phyloP scores from a whole-genome alignment of 2,797 vertebrate genomes.

The Acanthurus leucopareius region DNA sequence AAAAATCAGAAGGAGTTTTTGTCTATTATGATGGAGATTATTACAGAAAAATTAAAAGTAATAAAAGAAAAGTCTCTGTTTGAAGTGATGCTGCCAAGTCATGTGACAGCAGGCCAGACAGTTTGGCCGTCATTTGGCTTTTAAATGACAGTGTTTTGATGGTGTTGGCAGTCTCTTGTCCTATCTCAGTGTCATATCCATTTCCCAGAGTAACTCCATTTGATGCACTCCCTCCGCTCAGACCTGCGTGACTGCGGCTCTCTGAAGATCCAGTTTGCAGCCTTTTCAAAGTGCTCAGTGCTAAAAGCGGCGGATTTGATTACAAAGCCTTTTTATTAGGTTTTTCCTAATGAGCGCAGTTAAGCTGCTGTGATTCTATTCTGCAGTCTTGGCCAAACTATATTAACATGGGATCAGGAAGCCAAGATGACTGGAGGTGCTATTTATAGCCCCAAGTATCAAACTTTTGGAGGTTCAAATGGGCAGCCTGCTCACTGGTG shows the following conservation, averaged over 20 bases:
- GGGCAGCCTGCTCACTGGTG: neutral
- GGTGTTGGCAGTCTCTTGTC: slow-evolving; percentile 49
- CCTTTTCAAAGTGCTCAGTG: slow-evolving; percentile 68
- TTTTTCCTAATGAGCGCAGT: slow-evolving; percentile 83
- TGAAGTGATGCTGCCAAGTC: slow-evolving; percentile 4
- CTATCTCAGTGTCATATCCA: slow-evolving; percentile 71
- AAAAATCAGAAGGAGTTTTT: no score
- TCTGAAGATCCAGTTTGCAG: slow-evolving; percentile 77
- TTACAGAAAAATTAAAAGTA: neutral
- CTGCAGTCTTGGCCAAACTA: slow-evolving; percentile 74
- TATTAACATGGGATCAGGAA: slow-evolving; percentile 73
- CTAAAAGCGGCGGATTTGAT: slow-evolving; percentile 85
- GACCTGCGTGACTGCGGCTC: slow-evolving; percentile 61
- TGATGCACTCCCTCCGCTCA: slow-evolving; percentile 73
- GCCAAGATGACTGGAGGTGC: slow-evolving; percentile 58
- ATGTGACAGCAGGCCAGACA: slow-evolving; percentile 46
- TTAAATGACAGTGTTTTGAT: slow-evolving; percentile 65
- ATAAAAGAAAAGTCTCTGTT: slow-evolving; percentile 1
- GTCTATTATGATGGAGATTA: neutral
- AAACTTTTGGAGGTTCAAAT: slow-evolving; percentile 38
- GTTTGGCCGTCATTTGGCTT: slow-evolving; percentile 50
- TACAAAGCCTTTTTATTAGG: slow-evolving; percentile 83
- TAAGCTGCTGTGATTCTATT: slow-evolving; percentile 73
- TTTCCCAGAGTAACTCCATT: slow-evolving; percentile 81
- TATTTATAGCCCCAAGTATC: slow-evolving; percentile 52